Conservation (phyloP, 2,888 invertebrate genomes). For the Drosophila kanekoi region DNA sequence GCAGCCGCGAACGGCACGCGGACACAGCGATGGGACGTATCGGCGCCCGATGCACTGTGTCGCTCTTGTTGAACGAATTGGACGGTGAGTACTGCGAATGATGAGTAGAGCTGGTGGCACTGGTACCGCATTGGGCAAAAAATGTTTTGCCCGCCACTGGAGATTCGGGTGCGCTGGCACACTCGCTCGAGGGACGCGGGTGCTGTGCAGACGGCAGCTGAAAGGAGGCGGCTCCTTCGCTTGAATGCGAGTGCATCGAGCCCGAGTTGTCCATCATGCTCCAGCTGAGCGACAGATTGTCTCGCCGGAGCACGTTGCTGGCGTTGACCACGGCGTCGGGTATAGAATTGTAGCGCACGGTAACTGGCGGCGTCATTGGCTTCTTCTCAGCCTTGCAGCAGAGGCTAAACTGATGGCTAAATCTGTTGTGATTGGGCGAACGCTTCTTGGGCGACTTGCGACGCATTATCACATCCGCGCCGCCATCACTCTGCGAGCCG, state of each 20-base stretch:
- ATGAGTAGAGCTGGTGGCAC: constrained; percentile 35
- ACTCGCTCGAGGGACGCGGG: constrained; percentile 75
- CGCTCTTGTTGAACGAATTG: constrained; percentile 80
- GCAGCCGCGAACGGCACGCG: constrained; percentile 84
- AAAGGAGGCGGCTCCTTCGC: constrained; percentile 64
- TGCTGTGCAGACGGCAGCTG: constrained; percentile 51
- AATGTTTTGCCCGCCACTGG: constrained; percentile 81
- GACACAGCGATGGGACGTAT: constrained; percentile 84
- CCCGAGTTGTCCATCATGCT: constrained; percentile 76
- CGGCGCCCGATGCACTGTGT: constrained; percentile 64
- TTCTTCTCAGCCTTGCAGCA: constrained; percentile 84
- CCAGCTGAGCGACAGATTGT: constrained; percentile 81
- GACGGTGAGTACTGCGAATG: constrained; percentile 81
- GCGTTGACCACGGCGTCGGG: constrained; percentile 67
- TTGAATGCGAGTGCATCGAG: constrained; percentile 75
- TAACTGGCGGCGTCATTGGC: constrained; percentile 83
- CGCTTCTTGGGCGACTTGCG: constrained; percentile 80
- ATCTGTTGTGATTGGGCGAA: constrained; percentile 83
- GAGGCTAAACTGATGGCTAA: constrained; percentile 84
- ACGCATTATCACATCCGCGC: constrained; percentile 72
- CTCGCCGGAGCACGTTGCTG: constrained; percentile 62
- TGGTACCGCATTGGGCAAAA: constrained; percentile 62
- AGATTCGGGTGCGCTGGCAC: constrained; percentile 84
- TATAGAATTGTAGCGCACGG: constrained; percentile 84
- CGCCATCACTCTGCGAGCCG: constrained; percentile 81